Conservation (phyloP, 1,140 invertebrate species). For the Drosophila melanica region DNA sequence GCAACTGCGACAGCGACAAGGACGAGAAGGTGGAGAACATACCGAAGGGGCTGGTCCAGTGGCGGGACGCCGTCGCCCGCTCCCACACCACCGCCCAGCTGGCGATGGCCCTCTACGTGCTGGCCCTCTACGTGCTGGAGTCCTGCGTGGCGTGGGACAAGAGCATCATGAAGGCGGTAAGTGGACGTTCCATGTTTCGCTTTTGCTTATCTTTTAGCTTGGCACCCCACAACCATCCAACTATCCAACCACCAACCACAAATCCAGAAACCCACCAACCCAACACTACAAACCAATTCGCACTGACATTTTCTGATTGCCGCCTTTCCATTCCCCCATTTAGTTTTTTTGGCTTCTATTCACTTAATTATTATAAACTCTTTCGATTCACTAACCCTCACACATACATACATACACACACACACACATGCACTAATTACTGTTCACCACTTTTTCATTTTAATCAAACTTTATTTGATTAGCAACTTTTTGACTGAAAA, state of each 20-base stretch:
- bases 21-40: conserved; percentile 84
- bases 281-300: not conserved
- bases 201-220: conserved; percentile 49
- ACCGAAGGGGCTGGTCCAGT: conserved; percentile 90
- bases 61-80: conserved; percentile 94
- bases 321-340: not conserved
- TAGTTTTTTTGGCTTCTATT: conserved; percentile 24
- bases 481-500: not conserved
- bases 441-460: conserved; percentile 8
- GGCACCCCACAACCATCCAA: conserved; percentile 21
- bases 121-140: conserved; percentile 95
- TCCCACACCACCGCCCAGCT: conserved; percentile 94
- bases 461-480: not conserved
- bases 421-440: conserved; percentile 9
- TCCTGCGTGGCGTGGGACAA: conserved; percentile 98
- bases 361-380: conserved; percentile 12
- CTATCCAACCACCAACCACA: not conserved
- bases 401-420: conserved; percentile 16
- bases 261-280: not conserved
- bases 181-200: conserved; percentile 68
- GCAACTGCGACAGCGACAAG: conserved; percentile 79
- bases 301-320: not conserved
- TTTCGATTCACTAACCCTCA: conserved; percentile 9
- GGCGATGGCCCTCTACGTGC: conserved; percentile 94
- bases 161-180: conserved; percentile 99